Evolutionary conservation across 2,113 vertebrate species (phyloP).

Genomic region (Saguinus midas): DNA sequence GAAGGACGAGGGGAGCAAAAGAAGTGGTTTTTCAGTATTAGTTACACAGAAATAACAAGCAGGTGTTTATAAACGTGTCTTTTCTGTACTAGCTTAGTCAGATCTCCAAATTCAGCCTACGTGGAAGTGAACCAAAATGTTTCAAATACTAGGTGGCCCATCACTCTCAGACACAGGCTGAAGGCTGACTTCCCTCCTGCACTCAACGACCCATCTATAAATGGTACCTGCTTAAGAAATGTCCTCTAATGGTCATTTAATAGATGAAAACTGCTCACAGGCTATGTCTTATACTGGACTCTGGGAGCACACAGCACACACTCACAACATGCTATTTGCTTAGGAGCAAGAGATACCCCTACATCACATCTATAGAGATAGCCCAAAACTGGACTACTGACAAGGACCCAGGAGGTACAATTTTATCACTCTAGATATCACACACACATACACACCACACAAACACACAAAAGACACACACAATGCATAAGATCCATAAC

Average conservation of each 20-base stretch:
- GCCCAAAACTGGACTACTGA: not conserved
- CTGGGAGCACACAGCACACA: not conserved
- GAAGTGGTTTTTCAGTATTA: not conserved
- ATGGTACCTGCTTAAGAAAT: not conserved
- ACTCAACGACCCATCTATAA: not conserved
- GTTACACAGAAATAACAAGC: not conserved
- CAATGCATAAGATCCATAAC: not conserved
- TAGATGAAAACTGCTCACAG: not conserved
- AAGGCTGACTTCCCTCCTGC: not conserved
- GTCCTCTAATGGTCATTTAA: not conserved
- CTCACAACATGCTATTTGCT: too few species aligned
- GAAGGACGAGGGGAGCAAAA: not conserved
- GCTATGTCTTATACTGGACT: not conserved
- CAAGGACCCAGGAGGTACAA: rapidly evolving
- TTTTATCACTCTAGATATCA: not conserved
- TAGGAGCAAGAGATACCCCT: not conserved
- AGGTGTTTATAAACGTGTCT: not conserved
- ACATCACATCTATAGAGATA: not conserved
- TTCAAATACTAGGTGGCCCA: not conserved
- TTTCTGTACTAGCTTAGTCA: not conserved
- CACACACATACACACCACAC: too few species aligned
- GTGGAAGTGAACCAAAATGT: not conserved
- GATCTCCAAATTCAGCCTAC: not conserved
- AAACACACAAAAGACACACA: too few species aligned
- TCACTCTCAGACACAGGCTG: not conserved